Conservation (phyloP, 2,888 invertebrate species). For the Pandemis cinnamomeana region DNA sequence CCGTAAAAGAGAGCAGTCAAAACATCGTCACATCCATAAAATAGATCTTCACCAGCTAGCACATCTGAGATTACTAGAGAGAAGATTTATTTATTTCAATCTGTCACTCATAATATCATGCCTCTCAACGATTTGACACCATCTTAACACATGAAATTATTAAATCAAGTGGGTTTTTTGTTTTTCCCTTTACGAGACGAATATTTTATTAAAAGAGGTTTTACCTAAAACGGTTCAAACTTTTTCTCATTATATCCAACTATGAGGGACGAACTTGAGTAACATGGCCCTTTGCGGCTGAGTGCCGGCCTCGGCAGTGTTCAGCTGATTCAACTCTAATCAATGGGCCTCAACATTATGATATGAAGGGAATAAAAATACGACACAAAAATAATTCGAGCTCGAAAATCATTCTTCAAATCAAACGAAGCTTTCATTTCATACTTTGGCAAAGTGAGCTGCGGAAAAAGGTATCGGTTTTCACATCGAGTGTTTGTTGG, state of each 20-base stretch:
- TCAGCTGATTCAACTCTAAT: constrained; percentile 32
- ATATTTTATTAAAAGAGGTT: constrained; percentile 65
- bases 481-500: not conserved
- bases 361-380: constrained; percentile 13
- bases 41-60: too few species aligned
- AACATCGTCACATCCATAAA: too few species aligned
- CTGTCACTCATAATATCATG: too few species aligned
- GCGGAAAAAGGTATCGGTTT: constrained; percentile 1
- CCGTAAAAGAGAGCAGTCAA: too few species aligned
- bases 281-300: constrained; percentile 47
- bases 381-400: constrained; percentile 5
- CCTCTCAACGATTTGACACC: too few species aligned
- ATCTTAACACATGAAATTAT: too few species aligned
- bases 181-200: constrained; percentile 50
- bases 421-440: constrained; percentile 2
- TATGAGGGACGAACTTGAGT: constrained; percentile 56
- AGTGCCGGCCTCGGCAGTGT: constrained; percentile 33
- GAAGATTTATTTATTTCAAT: too few species aligned
- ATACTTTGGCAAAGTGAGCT: constrained; percentile 6
- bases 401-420: not conserved
- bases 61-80: too few species aligned
- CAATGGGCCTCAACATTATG: constrained; percentile 16
- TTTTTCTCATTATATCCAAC: constrained; percentile 66
- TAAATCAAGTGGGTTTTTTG: too few species aligned
- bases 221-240: constrained; percentile 44